Percentiles rank a stretch among this genome's conserved stretches.
phyloP scores from a whole-genome alignment of 2,888 invertebrate genomes.

The Folsomia candida region DNA sequence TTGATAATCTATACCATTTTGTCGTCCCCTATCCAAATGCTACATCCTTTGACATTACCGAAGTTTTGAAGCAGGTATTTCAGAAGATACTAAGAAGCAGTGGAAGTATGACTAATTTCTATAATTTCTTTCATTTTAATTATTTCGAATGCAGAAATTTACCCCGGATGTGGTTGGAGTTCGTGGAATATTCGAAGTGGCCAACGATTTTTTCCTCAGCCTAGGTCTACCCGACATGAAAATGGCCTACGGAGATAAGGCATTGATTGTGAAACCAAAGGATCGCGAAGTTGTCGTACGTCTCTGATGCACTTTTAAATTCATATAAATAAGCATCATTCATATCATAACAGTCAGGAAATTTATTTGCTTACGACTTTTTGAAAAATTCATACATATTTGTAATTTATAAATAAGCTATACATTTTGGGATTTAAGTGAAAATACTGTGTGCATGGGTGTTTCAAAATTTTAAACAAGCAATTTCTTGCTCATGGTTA shows the following conservation, averaged over 20 bases:
- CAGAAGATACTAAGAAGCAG: background rate
- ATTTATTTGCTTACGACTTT: too few species aligned
- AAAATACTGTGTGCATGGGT: too few species aligned
- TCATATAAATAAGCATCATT: too few species aligned
- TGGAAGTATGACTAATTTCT: background rate
- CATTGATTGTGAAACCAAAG: slow-evolving; percentile 72
- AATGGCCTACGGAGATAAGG: slow-evolving; percentile 79
- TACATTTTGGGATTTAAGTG: too few species aligned
- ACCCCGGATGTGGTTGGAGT: slow-evolving; percentile 30
- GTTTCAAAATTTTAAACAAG: too few species aligned
- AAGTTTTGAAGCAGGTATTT: slow-evolving; percentile 66
- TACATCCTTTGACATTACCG: slow-evolving; percentile 70
- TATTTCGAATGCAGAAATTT: slow-evolving; percentile 32
- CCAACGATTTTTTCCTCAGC: slow-evolving; percentile 79
- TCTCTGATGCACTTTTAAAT: too few species aligned
- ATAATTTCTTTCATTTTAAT: background rate
- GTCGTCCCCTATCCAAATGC: slow-evolving; percentile 74
- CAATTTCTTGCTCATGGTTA: too few species aligned
- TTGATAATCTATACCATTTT: slow-evolving; percentile 71
- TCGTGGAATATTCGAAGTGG: slow-evolving; percentile 69
- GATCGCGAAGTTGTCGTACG: slow-evolving; percentile 64
- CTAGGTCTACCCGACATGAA: slow-evolving; percentile 76
- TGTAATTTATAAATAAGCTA: too few species aligned
- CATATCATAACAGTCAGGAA: slow-evolving; percentile 26
- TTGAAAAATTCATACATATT: too few species aligned